Conservation (phyloP, 2,113 vertebrate species). For the Microcebus griseorufus region DNA sequence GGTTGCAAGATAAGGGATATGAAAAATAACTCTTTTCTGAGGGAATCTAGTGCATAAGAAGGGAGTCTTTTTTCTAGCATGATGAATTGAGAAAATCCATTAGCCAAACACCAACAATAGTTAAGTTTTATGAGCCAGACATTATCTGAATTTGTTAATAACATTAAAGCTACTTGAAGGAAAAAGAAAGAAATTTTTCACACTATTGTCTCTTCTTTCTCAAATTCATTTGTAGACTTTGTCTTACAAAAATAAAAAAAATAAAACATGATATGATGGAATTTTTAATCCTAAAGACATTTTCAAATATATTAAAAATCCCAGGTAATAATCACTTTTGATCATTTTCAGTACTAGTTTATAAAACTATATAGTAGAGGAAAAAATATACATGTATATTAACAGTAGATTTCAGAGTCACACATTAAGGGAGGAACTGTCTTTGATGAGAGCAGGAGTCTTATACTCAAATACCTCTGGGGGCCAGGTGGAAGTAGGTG, state of each 20-base stretch:
- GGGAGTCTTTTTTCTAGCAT: background rate
- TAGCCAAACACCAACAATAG: background rate
- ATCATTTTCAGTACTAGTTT: background rate
- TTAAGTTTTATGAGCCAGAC: conserved; percentile 31
- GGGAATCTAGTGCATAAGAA: background rate
- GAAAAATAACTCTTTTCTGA: conserved; percentile 52
- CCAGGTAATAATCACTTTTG: background rate
- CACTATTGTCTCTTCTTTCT: background rate
- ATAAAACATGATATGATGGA: background rate
- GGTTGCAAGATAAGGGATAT: conserved; percentile 30
- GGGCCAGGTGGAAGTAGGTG: too few relatives aligned
- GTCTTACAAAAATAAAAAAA: background rate
- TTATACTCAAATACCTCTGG: background rate
- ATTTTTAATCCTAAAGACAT: background rate
- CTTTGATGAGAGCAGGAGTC: background rate
- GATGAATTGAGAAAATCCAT: conserved; percentile 45
- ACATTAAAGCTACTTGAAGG: background rate
- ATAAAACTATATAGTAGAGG: background rate
- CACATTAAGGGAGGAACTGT: too few relatives aligned
- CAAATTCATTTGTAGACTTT: background rate
- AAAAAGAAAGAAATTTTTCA: background rate
- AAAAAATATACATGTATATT: background rate
- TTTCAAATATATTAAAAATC: background rate
- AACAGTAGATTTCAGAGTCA: background rate
- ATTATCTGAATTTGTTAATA: conserved; percentile 26